Evolutionary conservation across 1,140 invertebrate species (phyloP).

Genomic region (Apis dorsata): DNA sequence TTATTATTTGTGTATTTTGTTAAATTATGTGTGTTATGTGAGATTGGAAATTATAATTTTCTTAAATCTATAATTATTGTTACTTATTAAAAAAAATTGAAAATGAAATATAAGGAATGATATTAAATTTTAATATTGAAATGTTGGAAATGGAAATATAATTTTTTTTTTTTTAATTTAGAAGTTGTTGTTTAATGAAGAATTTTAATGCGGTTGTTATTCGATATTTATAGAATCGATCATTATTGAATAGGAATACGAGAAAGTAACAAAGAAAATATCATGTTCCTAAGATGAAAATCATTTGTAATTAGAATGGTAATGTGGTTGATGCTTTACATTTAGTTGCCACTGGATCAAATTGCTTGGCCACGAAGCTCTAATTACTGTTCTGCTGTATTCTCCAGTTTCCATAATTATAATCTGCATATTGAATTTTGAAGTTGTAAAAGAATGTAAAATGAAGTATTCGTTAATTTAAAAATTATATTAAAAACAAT

Average conservation of each 20-base stretch:
- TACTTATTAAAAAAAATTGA: not conserved
- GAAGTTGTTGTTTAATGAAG: too few species aligned
- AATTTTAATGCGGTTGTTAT: not conserved
- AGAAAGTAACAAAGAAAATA: not conserved
- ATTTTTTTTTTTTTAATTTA: not conserved
- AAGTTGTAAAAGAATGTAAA: not conserved
- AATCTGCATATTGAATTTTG: conserved; percentile 4
- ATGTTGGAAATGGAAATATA: not conserved
- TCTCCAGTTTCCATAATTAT: conserved; percentile 19
- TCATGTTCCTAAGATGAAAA: not conserved
- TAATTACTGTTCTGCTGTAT: conserved; percentile 22
- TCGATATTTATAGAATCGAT: not conserved
- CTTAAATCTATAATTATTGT: too few species aligned
- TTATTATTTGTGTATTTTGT: not conserved
- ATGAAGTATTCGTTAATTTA: not conserved
- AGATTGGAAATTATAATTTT: not conserved
- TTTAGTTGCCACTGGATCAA: conserved; percentile 3
- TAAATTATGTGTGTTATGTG: not conserved
- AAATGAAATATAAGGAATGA: not conserved
- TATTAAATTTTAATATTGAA: too few species aligned
- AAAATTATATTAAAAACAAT: not conserved
- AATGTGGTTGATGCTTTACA: conserved; percentile 6
- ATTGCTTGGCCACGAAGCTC: conserved; percentile 6
- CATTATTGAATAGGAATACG: not conserved
- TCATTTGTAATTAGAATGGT: conserved; percentile 3